phyloP scores from a whole-genome alignment of 2,113 vertebrate genomes.

The Patagioenas fasciata region DNA sequence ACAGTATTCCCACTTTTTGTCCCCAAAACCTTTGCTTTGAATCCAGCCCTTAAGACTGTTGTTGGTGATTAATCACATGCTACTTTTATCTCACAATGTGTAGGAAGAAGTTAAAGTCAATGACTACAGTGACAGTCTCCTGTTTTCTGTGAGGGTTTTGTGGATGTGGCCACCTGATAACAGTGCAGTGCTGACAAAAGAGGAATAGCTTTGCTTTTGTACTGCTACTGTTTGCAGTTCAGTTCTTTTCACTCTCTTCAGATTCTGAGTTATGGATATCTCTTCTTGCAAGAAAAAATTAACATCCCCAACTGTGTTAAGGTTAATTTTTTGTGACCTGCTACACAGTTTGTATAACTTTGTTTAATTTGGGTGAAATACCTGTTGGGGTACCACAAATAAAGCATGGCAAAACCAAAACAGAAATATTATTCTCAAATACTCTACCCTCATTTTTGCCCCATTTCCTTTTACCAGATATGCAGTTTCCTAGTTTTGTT shows the following conservation, averaged over 20 bases:
- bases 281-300: background rate
- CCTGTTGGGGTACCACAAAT: background rate
- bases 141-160: background rate
- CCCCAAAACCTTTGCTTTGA: background rate
- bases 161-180: background rate
- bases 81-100: background rate
- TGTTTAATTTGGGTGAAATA: background rate
- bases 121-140: background rate
- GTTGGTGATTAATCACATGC: background rate
- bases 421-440: background rate
- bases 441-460: background rate
- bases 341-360: background rate
- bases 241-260: background rate
- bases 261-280: background rate
- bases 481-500: background rate
- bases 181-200: background rate
- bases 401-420: background rate
- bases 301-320: background rate
- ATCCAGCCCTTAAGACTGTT: background rate
- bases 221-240: background rate
- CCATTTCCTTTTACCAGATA: background rate
- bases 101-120: constrained; percentile 36
- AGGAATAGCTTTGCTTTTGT: background rate
- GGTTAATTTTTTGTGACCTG: background rate
- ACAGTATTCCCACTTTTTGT: background rate